Evolutionary conservation across 1,140 invertebrate genomes (phyloP).

Genomic region (Rhynchophorus ferrugineus): DNA sequence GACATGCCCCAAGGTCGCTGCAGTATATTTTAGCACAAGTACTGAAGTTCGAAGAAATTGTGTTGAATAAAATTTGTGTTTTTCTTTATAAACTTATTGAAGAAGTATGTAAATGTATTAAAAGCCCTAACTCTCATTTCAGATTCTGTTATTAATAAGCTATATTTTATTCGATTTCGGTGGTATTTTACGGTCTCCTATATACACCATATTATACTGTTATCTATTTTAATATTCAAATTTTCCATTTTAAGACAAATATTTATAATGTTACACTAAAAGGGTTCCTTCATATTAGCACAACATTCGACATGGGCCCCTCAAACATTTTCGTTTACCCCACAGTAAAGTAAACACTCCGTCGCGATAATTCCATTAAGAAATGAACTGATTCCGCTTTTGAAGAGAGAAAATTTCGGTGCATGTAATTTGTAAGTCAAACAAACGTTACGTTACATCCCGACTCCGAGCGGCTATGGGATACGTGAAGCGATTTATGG

Average conservation of each 20-base stretch:
- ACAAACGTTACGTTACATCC: conserved; percentile 32
- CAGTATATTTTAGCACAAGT: too few relatives aligned
- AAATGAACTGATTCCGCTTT: conserved; percentile 37
- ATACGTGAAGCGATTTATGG: conserved; percentile 20
- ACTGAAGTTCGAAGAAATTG: too few relatives aligned
- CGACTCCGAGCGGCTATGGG: conserved; percentile 26
- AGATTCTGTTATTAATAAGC: too few relatives aligned
- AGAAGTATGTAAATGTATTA: too few relatives aligned
- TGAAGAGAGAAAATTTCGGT: conserved; percentile 28
- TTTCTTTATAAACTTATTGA: too few relatives aligned
- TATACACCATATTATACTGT: too few relatives aligned
- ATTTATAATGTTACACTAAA: background rate
- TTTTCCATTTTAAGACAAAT: background rate
- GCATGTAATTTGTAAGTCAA: conserved; percentile 37
- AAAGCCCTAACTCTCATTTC: too few relatives aligned
- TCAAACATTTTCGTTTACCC: conserved; percentile 14
- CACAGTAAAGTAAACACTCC: conserved; percentile 29
- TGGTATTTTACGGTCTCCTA: too few relatives aligned
- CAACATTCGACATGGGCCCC: background rate
- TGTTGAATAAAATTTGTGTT: too few relatives aligned
- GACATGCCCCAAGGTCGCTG: too few relatives aligned
- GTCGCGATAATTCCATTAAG: conserved; percentile 38
- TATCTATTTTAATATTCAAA: too few relatives aligned
- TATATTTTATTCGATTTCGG: too few relatives aligned
- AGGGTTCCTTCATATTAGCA: background rate